A percentile compares a stretch with the other conserved stretches of the same genome.
phyloP scores from a whole-genome alignment of 2,797 vertebrate species.

The Hyperoplus immaculatus region DNA sequence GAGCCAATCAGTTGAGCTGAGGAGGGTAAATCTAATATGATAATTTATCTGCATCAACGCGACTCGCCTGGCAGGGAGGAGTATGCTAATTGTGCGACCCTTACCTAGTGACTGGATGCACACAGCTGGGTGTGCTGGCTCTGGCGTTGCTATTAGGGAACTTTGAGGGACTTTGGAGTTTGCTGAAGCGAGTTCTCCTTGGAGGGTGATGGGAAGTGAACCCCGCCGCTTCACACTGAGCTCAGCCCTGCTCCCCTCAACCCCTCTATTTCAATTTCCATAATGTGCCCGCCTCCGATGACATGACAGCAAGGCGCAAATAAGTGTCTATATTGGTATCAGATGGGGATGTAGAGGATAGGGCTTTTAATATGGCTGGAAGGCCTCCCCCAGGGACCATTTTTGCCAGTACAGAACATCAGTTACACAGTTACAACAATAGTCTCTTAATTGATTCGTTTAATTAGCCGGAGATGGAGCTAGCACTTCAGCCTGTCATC shows the following conservation, averaged over 20 bases:
- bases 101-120: slow-evolving; percentile 96
- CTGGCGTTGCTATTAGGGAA: slow-evolving; percentile 96
- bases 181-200: slow-evolving; percentile 92
- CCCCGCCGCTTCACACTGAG: slow-evolving; percentile 94
- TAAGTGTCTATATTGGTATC: slow-evolving; percentile 99
- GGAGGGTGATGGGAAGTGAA: slow-evolving; percentile 93
- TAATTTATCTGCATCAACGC: slow-evolving; percentile 98
- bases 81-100: slow-evolving; percentile 98
- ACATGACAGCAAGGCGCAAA: slow-evolving; percentile 99
- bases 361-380: slow-evolving; percentile 93
- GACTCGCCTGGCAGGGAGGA: slow-evolving; percentile 95
- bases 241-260: slow-evolving; percentile 89
- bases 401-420: slow-evolving; percentile 95
- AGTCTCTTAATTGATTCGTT: slow-evolving; percentile 99
- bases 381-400: slow-evolving; percentile 94
- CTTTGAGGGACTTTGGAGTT: slow-evolving; percentile 98
- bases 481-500: slow-evolving; percentile 91
- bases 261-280: slow-evolving; percentile 95
- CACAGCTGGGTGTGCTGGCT: slow-evolving; percentile 93
- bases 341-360: slow-evolving; percentile 96
- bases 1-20: slow-evolving; percentile 99
- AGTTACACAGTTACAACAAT: slow-evolving; percentile 96
- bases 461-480: slow-evolving; percentile 98
- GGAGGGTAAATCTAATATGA: slow-evolving; percentile 99
- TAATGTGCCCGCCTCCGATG: slow-evolving; percentile 95